These are phyloP conservation scores for Trisateles emortualis DNA, from an alignment of 2,888 invertebrate genomes.

Conservation along the genomic window DNA sequence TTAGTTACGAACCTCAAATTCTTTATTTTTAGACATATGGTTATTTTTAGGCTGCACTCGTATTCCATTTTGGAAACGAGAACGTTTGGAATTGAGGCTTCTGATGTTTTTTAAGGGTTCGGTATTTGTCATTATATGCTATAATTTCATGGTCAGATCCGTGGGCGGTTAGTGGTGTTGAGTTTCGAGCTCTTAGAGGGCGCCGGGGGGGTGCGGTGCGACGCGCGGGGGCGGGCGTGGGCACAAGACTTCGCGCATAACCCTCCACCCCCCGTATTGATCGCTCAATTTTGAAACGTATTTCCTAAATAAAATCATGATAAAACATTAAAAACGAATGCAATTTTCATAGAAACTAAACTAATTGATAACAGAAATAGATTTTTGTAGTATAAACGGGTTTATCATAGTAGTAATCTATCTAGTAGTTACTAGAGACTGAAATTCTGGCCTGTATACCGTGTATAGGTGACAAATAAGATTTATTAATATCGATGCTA, in stretches of 20 bases:
- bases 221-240: slow-evolving; percentile 65
- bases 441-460: too few relatives aligned
- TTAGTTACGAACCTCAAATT: too few relatives aligned
- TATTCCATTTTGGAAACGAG: too few relatives aligned
- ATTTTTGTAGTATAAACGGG: too few relatives aligned
- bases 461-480: too few relatives aligned
- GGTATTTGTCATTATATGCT: slow-evolving; percentile 45
- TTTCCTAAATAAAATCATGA: slow-evolving; percentile 72
- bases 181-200: slow-evolving; percentile 62
- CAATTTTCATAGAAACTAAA: background rate
- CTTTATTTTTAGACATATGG: too few relatives aligned
- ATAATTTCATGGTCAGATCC: slow-evolving; percentile 60
- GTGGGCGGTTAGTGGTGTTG: slow-evolving; percentile 73
- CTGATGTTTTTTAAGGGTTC: slow-evolving; percentile 7
- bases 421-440: too few relatives aligned
- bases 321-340: slow-evolving; percentile 46
- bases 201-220: slow-evolving; percentile 44
- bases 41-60: too few relatives aligned
- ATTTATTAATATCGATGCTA: too few relatives aligned
- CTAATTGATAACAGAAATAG: too few relatives aligned
- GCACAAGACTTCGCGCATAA: slow-evolving; percentile 70
- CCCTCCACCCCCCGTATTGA: slow-evolving; percentile 75
- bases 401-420: too few relatives aligned
- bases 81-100: too few relatives aligned
- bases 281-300: slow-evolving; percentile 76